Percentiles rank a stretch among this genome's conserved stretches.
Conservation (phyloP, 2,113 vertebrate genomes). For the Parotia lawesii region DNA sequence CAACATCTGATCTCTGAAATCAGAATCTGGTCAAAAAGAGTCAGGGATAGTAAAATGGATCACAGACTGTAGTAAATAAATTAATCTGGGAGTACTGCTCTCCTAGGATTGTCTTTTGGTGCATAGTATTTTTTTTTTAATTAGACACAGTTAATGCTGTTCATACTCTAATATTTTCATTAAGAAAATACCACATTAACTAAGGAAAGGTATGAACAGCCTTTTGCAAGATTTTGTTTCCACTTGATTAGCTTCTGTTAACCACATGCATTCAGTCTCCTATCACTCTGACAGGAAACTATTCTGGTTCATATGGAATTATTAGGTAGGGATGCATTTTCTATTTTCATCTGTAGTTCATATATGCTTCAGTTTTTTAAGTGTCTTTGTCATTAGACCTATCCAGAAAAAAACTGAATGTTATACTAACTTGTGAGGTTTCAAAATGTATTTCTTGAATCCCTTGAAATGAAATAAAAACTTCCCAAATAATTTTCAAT, state of each 20-base stretch:
- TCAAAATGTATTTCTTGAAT: background rate
- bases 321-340: background rate
- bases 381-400: background rate
- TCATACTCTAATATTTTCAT: background rate
- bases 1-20: background rate
- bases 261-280: background rate
- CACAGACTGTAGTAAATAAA: background rate
- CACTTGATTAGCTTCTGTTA: background rate
- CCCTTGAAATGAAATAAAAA: background rate
- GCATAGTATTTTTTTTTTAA: rapidly evolving
- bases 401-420: background rate
- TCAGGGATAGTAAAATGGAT: background rate
- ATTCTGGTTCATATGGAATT: background rate
- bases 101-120: background rate
- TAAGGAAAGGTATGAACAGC: background rate
- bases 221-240: background rate
- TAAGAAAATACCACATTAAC: background rate
- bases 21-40: background rate
- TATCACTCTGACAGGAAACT: background rate
- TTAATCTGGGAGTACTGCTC: background rate
- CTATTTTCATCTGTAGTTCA: background rate
- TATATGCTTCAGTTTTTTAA: background rate
- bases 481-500: background rate
- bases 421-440: background rate
- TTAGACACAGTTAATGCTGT: background rate